Conservation (phyloP, 2,888 invertebrate species). For the Pterostichus niger region DNA sequence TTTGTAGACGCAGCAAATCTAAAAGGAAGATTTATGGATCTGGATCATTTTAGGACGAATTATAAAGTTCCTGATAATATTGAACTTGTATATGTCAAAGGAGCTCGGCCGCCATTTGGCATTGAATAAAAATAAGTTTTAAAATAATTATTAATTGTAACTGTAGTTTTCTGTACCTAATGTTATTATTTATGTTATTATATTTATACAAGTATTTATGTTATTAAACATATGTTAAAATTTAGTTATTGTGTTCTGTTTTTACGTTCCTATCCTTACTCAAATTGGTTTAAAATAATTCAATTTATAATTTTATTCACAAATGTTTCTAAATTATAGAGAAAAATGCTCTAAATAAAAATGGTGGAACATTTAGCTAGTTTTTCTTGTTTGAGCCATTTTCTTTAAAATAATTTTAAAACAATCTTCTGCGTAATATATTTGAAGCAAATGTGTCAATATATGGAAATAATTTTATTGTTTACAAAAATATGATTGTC, state of each 20-base stretch:
- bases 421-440: too few species aligned
- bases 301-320: background rate
- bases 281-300: background rate
- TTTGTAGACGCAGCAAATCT: conserved; percentile 26
- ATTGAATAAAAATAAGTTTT: conserved; percentile 14
- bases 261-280: background rate
- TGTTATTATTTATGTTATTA: background rate
- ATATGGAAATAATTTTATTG: background rate
- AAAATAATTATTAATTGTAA: background rate
- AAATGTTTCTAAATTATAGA: too few species aligned
- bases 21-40: conserved; percentile 37
- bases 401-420: too few species aligned
- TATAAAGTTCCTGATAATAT: conserved; percentile 55
- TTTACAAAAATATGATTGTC: background rate
- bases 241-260: background rate
- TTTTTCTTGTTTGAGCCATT: too few species aligned
- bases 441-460: too few species aligned
- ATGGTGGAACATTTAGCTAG: too few species aligned
- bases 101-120: conserved; percentile 4
- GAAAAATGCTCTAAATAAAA: too few species aligned
- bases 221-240: too few species aligned
- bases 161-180: background rate
- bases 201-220: too few species aligned
- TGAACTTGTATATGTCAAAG: conserved; percentile 14
- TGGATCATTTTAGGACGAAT: conserved; percentile 36